Evolutionary conservation across 2,888 invertebrate genomes (phyloP), one percentile per base, ranked within the genome.

Genomic region (Nymphalis c-album): DNA sequence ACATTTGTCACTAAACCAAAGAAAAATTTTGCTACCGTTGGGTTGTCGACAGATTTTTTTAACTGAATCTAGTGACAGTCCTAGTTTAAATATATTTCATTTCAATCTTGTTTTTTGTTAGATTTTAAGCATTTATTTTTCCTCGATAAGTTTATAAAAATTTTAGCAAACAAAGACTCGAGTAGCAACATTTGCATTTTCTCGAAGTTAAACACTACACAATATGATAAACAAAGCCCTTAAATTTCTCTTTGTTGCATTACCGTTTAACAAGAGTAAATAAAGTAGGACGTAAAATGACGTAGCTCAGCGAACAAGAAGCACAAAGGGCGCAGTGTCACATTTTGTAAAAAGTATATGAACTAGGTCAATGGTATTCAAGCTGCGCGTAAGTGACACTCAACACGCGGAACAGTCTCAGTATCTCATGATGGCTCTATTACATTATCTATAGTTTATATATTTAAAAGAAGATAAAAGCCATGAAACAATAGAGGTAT

Each of bases 341-440:
- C 53, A 51, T 65, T 53, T 65, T 10, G 50, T 65, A 51, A 50
- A 68, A 63, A 68, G 26, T 55, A 22, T 59, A 61, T 18, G 61
- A 71, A 69, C 47, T 65, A 26, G 68, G 71, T 67, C 68, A 69
- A 58, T 61, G 8, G 61, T 53, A 61, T 70, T 69, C 62, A 60
- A 46, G 48, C 63, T 47, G 65, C 46, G 59, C 53, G 22, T 22
- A 46, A 66, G 50, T 35, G 26, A 58, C 69, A 55, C 62, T 69
- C 45, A 26, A 47, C 60, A 66, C 58, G 62, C 50, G 60, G 40
- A 50, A 40, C 64, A 45, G 60, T 47, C 63, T 57, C 22, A 46
- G 48, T 50, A 46, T 35, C 50, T 60, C 59, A 40, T 26, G 35
- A 47, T 53, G 55, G 13, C 40, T 59, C 45, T 40, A 51, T 46